These are phyloP conservation scores for Lates japonicus DNA, from an alignment of 2,797 vertebrate genomes.

Conservation along the genomic window DNA sequence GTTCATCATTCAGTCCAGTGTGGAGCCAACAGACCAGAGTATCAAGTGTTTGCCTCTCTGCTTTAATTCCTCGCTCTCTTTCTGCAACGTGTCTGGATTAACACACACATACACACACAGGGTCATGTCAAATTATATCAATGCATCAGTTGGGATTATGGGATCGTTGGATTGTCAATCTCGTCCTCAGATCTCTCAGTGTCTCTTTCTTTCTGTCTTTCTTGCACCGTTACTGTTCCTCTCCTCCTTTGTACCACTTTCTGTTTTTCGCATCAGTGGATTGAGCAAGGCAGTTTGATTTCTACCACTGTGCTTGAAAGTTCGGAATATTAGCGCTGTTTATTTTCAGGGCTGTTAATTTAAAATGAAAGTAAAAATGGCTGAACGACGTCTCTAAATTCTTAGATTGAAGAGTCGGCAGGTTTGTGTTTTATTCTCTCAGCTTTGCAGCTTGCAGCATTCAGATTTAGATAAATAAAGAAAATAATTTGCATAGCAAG, in stretches of 20 bases:
- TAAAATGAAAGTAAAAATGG: too few species aligned
- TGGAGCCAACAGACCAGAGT: conserved; percentile 29
- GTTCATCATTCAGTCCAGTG: neutral
- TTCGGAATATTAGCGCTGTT: too few species aligned
- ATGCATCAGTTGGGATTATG: conserved; percentile 66
- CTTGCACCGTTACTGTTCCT: neutral
- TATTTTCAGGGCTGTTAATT: neutral
- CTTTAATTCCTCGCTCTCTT: conserved; percentile 65
- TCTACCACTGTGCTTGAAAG: too few species aligned
- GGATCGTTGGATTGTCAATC: conserved; percentile 45
- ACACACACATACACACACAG: conserved; percentile 28
- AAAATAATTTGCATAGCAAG: too few species aligned
- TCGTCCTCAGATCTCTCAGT: conserved; percentile 24
- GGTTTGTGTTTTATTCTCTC: too few species aligned
- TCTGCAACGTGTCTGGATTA: conserved; percentile 54
- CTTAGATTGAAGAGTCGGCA: too few species aligned
- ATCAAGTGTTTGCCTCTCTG: conserved; percentile 34
- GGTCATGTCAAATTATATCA: conserved; percentile 73
- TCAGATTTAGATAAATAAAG: too few species aligned
- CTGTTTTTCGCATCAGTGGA: neutral
- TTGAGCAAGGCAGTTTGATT: neutral
- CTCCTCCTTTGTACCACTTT: too few species aligned
- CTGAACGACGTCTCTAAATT: too few species aligned
- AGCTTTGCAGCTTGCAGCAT: too few species aligned
- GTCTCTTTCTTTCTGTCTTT: neutral